Evolutionary conservation across 2,888 invertebrate genomes (phyloP), one percentile per base, ranked within the genome.

Genomic region (Acanthosepion pharaonis): DNA sequence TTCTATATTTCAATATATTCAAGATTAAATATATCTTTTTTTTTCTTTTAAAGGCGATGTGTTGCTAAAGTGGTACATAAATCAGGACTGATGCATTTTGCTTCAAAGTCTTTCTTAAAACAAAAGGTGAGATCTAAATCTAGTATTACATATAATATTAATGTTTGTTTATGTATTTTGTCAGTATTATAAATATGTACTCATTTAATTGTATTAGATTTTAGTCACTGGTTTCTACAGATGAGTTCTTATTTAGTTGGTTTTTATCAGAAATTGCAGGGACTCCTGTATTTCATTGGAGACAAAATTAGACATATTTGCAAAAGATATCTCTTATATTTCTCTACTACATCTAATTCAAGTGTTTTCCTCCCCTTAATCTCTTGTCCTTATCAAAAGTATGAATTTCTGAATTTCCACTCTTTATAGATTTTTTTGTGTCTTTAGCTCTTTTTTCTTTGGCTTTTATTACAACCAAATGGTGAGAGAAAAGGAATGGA

Each of bases 41-140:
- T 94, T 91, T 92, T 55, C 78, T 91, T 94, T 95, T 95, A 25
- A 95, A 97, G 97, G 94, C 95, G 97, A 9, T 97, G 97, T 95
- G 95, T 97, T 95, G 96, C 96, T 91, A 96, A 96, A 94, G 96
- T 96, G 3, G 96, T 97, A 93, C 96, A 95, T 51, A 96, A 96
- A 93, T 95, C 96, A 28, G 97, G 97, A 91, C 96, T 97, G 1
- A 96, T 95, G 94, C 97, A 97, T 95, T 97, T 96, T 96, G 96
- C 97, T 95, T 97, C 97, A 96, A 97, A 96, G 94, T 97, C 97
- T 5, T 97, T 97, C 95, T 95, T 96, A 94, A 97, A 96, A 94
- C 96, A 96, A 91, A 96, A 96, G 94, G 94, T 94, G 51, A 64
- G 53, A 49, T 5, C 20, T 93, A 78, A 42, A 42, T 42, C 42